phyloP scores from a whole-genome alignment of 23 tunicate species.

The Trididemnum nubilum region DNA sequence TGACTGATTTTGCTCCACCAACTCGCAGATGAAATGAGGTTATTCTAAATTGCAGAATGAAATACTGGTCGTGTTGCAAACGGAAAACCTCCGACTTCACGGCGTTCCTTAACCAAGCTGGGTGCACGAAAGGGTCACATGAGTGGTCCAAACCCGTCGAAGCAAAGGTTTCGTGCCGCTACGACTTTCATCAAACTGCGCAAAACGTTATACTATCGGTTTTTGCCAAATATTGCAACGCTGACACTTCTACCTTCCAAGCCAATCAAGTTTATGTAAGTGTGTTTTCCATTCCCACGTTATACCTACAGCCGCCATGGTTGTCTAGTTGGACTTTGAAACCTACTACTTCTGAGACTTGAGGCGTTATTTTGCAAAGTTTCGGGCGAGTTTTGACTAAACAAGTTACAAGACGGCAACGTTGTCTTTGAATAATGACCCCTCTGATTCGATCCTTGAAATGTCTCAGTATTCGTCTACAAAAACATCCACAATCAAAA shows the following conservation, averaged over 20 bases:
- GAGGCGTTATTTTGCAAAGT: too few species aligned
- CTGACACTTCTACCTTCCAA: slow-evolving; percentile 47
- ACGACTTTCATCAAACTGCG: slow-evolving; percentile 94
- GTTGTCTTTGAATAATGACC: too few species aligned
- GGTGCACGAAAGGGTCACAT: slow-evolving; percentile 74
- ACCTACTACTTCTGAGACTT: too few species aligned
- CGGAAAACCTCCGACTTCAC: slow-evolving; percentile 88
- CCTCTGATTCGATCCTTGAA: too few species aligned
- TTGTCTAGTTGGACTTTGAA: too few species aligned
- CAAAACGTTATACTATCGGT: slow-evolving; percentile 56
- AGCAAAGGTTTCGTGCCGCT: slow-evolving; percentile 51
- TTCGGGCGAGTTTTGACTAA: too few species aligned
- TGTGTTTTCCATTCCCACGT: not conserved
- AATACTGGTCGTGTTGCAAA: slow-evolving; percentile 94
- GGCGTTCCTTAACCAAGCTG: slow-evolving; percentile 85
- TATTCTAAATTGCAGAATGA: slow-evolving; percentile 69
- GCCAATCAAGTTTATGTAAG: slow-evolving; percentile 69
- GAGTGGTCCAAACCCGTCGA: slow-evolving; percentile 53
- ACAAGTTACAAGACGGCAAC: too few species aligned
- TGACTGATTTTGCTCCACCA: too few species aligned
- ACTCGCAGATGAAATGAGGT: too few species aligned
- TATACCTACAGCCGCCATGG: too few species aligned
- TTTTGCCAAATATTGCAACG: slow-evolving; percentile 65
- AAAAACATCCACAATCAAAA: too few species aligned
- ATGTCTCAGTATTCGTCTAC: too few species aligned